Base-by-base conservation (phyloP, 2,888 invertebrate genomes). In the Nomada fucata region DNA sequence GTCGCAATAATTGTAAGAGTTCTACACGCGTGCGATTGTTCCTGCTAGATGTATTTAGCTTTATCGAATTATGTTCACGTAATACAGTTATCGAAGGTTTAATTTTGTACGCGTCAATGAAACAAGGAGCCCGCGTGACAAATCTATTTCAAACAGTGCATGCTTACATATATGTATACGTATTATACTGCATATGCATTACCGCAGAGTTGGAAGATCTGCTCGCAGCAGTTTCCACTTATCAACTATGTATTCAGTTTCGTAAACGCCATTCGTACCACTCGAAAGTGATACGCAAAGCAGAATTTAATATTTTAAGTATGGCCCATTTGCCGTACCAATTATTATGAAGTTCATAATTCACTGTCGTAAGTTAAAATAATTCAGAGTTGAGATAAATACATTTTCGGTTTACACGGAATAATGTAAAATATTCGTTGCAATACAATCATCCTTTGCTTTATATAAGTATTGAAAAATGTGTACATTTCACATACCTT, bases 401-500 rank as follows among this genome's bases (percentile, higher is more conserved):
- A 15, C 11, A 1, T 47, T 47, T 47, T 47, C 47, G 47, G 47
- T 13, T 47, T 47, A 9, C 13, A 13, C 23, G 26, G 20, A 57
- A 23, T 15, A 23, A 20, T 23, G 18, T 47, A 13, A 18, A 15
- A 26, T 18, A 9, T 20, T 23, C 18, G 18, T 18, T n/a, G 3
- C 9, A 29, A 50, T 26, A 10, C 15, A 15, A 23, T 52, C 15
- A 15, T 36, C 15, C n/a, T 75, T 36, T 1, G 23, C 50, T 65
- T 52, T n/a, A n/a, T n/a, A 7, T 26, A 47, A 18, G 1, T 1
- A 23, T 67, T 15, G 47, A 81, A 63, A 50, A 47, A n/a, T 20
- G 4, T n/a, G n/a, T 63, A 11, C 20, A 5, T 50, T 44, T 65
- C 15, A 57, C 75, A 60, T 83, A 87, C 87, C 87, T 87, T 59